phyloP scores from a whole-genome alignment of 2,113 vertebrate species.

The Poecilia latipinna region DNA sequence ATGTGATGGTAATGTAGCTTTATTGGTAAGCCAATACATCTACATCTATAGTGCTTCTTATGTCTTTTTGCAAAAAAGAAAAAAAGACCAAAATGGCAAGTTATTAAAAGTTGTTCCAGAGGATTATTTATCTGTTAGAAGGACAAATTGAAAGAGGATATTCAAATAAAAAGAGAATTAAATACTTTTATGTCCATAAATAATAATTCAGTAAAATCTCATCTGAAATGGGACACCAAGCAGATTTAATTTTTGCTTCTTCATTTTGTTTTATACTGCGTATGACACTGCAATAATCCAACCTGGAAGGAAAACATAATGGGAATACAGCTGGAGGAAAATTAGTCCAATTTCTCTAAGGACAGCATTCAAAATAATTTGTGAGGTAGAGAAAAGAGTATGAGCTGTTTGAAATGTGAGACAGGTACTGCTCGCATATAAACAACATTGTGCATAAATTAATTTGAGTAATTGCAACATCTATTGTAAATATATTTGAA shows the following conservation, averaged over 20 bases:
- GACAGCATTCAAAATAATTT: constrained; percentile 7
- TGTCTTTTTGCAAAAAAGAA: neutral
- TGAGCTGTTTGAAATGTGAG: neutral
- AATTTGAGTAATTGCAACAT: neutral
- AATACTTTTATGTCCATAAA: neutral
- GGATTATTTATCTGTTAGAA: no score
- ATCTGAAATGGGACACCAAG: neutral
- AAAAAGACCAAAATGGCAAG: neutral
- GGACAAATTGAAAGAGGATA: neutral
- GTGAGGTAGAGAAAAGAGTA: neutral
- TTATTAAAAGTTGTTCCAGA: no score
- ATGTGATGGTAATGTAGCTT: no score
- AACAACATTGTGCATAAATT: neutral
- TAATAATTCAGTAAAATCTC: neutral
- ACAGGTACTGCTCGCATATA: neutral
- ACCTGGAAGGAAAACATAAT: neutral
- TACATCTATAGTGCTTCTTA: no score
- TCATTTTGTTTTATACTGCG: neutral
- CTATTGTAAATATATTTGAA: neutral
- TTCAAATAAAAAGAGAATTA: neutral
- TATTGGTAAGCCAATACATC: no score
- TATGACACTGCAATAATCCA: neutral
- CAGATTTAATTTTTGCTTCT: neutral
- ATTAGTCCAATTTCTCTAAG: neutral
- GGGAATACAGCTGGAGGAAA: neutral